A percentile compares a stretch with the other conserved stretches of the same genome.
These are phyloP conservation scores for Uromys caudimaculatus DNA, from an alignment of 2,797 vertebrate species.

Conservation along the genomic window DNA sequence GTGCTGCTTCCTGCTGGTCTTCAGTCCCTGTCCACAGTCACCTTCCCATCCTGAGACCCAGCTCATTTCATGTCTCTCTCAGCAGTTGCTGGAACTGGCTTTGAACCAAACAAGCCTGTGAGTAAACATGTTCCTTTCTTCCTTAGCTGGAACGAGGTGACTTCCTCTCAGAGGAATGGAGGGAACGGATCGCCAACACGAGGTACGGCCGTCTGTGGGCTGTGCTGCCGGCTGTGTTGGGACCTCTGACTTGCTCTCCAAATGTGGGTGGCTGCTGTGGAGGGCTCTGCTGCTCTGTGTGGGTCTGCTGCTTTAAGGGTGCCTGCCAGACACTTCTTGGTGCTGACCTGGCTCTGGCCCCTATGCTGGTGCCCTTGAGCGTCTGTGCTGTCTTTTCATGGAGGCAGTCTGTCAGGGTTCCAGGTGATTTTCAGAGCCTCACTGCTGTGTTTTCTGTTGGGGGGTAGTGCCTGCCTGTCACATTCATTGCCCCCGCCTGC, in stretches of 20 bases:
- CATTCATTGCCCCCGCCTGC: neutral
- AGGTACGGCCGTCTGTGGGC: slow-evolving; percentile 89
- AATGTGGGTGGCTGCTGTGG: neutral
- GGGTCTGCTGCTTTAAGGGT: neutral
- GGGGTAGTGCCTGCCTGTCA: neutral
- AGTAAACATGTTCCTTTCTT: slow-evolving; percentile 34
- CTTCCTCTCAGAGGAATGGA: slow-evolving; percentile 99
- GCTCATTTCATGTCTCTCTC: slow-evolving; percentile 16
- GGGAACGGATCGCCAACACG: slow-evolving; percentile 98
- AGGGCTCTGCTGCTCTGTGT: no score
- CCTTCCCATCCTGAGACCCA: neutral
- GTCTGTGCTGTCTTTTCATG: neutral
- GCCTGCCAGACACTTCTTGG: neutral
- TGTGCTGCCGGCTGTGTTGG: neutral
- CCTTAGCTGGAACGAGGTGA: slow-evolving; percentile 98
- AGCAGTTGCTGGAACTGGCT: neutral
- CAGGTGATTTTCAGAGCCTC: neutral
- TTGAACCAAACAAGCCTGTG: neutral
- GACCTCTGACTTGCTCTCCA: neutral
- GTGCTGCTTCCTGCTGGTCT: neutral
- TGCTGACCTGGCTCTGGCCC: neutral
- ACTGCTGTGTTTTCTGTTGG: neutral
- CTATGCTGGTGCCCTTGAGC: neutral
- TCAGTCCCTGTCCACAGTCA: neutral
- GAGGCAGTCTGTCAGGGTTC: neutral